Evolutionary conservation across 2,797 vertebrate genomes (phyloP).

Genomic region (Rhincodon typus): DNA sequence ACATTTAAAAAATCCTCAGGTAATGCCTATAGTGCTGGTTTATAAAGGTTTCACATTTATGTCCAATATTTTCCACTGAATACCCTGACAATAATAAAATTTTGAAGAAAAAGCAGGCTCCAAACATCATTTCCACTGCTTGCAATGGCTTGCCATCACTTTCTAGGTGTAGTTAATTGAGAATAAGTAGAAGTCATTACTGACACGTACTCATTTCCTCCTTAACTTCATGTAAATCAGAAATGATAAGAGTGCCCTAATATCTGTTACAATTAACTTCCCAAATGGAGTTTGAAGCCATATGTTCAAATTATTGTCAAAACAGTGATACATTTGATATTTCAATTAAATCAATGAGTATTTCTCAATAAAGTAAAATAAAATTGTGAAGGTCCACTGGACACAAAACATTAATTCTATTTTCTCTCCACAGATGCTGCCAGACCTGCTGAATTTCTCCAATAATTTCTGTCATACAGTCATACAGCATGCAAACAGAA

Average conservation of each 20-base stretch:
- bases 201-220: background rate
- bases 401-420: too few relatives aligned
- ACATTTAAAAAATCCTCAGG: background rate
- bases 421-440: too few relatives aligned
- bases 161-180: background rate
- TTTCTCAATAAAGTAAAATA: too few relatives aligned
- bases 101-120: background rate
- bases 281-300: background rate
- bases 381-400: too few relatives aligned
- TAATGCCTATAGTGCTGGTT: background rate
- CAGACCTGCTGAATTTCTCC: too few relatives aligned
- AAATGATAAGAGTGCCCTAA: background rate
- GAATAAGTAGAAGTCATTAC: background rate
- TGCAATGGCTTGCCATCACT: background rate
- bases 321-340: background rate
- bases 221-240: background rate
- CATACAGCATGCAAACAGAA: too few relatives aligned
- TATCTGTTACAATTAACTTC: background rate
- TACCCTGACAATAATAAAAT: background rate
- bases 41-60: background rate
- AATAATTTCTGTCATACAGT: too few relatives aligned
- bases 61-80: background rate
- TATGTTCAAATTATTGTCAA: background rate
- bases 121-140: background rate
- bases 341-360: background rate